A percentile compares a stretch with the other conserved stretches of the same genome.
Conservation (phyloP, 2,113 vertebrate species). For the Crocuta crocuta region DNA sequence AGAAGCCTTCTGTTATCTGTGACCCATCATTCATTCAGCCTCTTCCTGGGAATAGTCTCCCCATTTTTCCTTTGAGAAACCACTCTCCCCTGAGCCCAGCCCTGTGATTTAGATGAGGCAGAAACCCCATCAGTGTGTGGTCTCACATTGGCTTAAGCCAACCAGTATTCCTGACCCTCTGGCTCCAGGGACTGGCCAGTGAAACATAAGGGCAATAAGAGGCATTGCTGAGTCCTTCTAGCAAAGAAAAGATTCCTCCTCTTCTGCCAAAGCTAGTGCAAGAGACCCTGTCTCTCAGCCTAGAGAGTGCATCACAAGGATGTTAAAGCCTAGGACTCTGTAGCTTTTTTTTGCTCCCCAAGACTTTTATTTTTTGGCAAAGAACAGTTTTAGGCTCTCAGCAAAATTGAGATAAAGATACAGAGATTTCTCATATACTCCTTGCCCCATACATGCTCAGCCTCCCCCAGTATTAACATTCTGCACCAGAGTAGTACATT, state of each 20-base stretch:
- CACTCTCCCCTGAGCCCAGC: neutral
- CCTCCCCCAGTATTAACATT: neutral
- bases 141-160: neutral
- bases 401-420: neutral
- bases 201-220: neutral
- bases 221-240: neutral
- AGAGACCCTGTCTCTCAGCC: neutral
- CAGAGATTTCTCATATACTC: neutral
- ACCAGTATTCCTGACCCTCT: neutral
- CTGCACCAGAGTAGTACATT: neutral
- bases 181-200: neutral
- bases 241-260: neutral
- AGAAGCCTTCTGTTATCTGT: neutral
- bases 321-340: neutral
- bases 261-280: neutral
- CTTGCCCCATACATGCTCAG: neutral
- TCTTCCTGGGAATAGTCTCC: neutral
- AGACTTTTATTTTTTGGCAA: neutral
- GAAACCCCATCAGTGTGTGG: neutral
- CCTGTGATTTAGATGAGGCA: neutral
- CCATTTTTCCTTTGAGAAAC: conserved; percentile 15
- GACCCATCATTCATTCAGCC: neutral
- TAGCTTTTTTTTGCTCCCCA: neutral
- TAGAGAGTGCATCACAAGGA: neutral
- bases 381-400: neutral